Conservation (phyloP, 2,888 invertebrate genomes). For the Hyppa rectilinea region DNA sequence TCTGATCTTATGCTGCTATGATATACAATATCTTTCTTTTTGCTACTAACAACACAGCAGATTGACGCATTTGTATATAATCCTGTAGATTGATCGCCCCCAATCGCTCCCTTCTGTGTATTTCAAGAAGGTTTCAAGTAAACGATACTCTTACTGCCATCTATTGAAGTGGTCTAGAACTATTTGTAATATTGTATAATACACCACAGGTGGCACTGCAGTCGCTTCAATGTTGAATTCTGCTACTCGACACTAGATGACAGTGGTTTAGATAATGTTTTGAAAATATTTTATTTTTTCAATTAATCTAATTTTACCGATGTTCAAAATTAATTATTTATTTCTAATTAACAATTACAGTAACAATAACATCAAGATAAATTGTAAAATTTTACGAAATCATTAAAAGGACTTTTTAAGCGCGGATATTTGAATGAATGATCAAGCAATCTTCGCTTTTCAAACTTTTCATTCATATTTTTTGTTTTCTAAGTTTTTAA, state of each 20-base stretch:
- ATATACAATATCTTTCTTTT: too few species aligned
- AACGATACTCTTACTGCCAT: slow-evolving; percentile 32
- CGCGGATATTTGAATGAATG: slow-evolving; percentile 61
- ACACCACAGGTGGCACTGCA: not conserved
- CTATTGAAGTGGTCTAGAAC: slow-evolving; percentile 1
- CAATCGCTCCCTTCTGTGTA: too few species aligned
- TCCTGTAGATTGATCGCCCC: not conserved
- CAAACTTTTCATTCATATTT: slow-evolving; percentile 19
- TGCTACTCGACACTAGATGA: slow-evolving; percentile 72
- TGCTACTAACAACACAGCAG: too few species aligned
- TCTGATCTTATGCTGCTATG: too few species aligned
- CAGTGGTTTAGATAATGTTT: not conserved
- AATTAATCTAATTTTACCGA: not conserved
- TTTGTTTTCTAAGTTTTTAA: not conserved
- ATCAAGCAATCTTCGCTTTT: slow-evolving; percentile 2
- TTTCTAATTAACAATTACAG: not conserved
- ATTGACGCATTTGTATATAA: too few species aligned
- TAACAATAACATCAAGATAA: not conserved
- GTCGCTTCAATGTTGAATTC: not conserved
- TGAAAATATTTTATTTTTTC: too few species aligned
- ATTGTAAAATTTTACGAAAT: not conserved
- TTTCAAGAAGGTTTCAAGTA: not conserved
- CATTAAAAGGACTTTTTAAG: slow-evolving; percentile 9
- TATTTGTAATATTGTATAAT: not conserved
- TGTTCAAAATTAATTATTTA: not conserved